Evolutionary conservation across 2,888 invertebrate species (phyloP), one percentile per base, ranked within the genome.

Genomic region (Mythimna impura): DNA sequence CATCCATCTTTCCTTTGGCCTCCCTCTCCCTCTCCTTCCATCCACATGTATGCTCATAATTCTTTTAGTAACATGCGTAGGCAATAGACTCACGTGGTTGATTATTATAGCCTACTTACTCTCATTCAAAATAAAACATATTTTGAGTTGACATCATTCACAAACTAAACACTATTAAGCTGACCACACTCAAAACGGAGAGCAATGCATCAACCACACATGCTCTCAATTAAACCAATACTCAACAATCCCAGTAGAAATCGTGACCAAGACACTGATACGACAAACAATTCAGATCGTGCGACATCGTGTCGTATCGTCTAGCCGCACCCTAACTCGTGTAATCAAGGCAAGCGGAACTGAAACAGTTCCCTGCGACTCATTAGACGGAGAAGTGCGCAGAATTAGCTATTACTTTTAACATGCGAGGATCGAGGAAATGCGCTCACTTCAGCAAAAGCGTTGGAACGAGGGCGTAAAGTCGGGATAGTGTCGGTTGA

Each of bases 381-480:
- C 84, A 80, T 84, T 76, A 81, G 66, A 71, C 64, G 63, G 52
- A 63, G 71, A 79, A 81, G 64, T 73, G 54, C 71, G 54, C 73
- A 79, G 81, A 84, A 88, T 85, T 66, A 73, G 71, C 78, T 78
- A 83, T 88, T 84, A 89, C 82, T 83, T 83, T 78, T 81, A 73
- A 81, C 73, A 75, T 67, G 69, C 58, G 43, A 64, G 74, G 69
- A 71, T 66, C 55, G 43, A 64, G 74, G 69, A 71, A 81, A 86
- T 83, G 78, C 69, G 62, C 64, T 64, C 68, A 65, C 68, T 80
- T 52, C 67, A 63, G 58, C 61, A 22, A 30, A 47, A 64, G 55
- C 36, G 76, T 74, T 62, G 57, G 25, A 67, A 70, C 50, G 73
- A 66, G 63, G 22, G 5, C 60, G 22, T 76, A 71, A 80, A 83